Conservation (phyloP, 2,113 vertebrate species). For the Festucalex cinctus region DNA sequence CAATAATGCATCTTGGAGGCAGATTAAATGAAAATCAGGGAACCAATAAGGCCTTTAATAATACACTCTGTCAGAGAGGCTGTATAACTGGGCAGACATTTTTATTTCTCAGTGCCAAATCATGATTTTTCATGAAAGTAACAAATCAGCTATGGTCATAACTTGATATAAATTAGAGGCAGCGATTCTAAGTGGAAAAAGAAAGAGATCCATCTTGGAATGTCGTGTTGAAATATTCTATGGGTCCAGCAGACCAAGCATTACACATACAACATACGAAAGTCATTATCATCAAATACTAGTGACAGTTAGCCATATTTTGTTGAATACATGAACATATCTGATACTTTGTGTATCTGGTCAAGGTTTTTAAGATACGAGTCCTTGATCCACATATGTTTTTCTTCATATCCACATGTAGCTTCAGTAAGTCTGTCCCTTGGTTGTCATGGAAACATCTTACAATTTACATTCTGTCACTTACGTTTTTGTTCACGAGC, state of each 20-base stretch:
- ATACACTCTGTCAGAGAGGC: conserved; percentile 65
- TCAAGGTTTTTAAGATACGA: not conserved
- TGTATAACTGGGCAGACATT: conserved; percentile 55
- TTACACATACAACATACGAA: not conserved
- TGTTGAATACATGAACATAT: not conserved
- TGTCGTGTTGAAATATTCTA: not conserved
- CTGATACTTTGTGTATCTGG: not conserved
- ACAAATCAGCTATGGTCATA: conserved; percentile 11
- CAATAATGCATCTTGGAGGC: conserved; percentile 72
- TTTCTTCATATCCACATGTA: conserved; percentile 40
- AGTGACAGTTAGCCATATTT: not conserved
- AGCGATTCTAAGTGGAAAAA: conserved; percentile 7
- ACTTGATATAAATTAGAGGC: conserved; percentile 3
- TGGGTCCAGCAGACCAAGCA: not conserved
- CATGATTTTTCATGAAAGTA: conserved; percentile 24
- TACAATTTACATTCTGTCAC: conserved; percentile 58
- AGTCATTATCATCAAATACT: not conserved
- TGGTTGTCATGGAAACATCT: conserved; percentile 71
- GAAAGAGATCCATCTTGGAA: not conserved
- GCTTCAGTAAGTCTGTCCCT: conserved; percentile 35
- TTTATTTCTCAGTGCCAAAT: conserved; percentile 33
- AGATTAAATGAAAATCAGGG: conserved; percentile 80
- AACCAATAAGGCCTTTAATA: conserved; percentile 79
- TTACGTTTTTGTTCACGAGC: conserved; percentile 31
- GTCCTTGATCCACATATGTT: conserved; percentile 9